Evolutionary conservation across 2,888 invertebrate species (phyloP), one percentile per base, ranked within the genome.

Genomic region (Chesias legatella): DNA sequence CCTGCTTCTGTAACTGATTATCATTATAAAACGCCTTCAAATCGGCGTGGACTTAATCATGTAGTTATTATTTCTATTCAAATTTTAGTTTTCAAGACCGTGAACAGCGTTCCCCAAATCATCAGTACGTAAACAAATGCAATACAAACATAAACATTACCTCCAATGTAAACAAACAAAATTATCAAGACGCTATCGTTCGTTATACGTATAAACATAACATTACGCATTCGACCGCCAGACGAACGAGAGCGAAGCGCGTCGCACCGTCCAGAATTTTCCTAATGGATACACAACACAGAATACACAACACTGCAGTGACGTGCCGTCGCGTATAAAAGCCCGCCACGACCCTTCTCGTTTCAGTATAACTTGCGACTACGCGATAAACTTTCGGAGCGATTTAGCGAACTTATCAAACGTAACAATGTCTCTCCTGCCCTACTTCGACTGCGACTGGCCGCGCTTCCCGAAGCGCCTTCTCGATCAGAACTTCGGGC

Each of bases 401-500:
- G 6, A 22, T 6, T 6, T 10, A 28, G 10, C 17, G 8, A 8
- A 3, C 13, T 17, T 17, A 73, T 9, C 7, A 63, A 58, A n/a
- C n/a, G n/a, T n/a, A n/a, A n/a, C n/a, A 58, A 84, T 84, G 85
- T 75, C 84, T 49, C 53, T 80, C 8, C 52, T 67, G 3, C 80
- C 81, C 2, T 79, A 73, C 28, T 70, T 77, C 33, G 79, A 86
- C 47, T 79, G 79, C 61, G 68, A 73, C 10, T 20, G 65, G 7
- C 76, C 75, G 0, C 64, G 76, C 17, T 86, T 85, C 64, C 85
- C 83, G 0, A 61, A 64, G 10, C 67, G 85, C 3, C 72, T 88
- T 1, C 62, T 86, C 1, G 75, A 89, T 42, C 89, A 89, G 51
- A 80, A 75, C 42, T 83, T 84, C 37, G 83, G 89, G 0, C 61